Evolutionary conservation across 2,888 invertebrate species (phyloP), one percentile per base, ranked within the genome.

Genomic region (Peribatodes rhomboidaria): DNA sequence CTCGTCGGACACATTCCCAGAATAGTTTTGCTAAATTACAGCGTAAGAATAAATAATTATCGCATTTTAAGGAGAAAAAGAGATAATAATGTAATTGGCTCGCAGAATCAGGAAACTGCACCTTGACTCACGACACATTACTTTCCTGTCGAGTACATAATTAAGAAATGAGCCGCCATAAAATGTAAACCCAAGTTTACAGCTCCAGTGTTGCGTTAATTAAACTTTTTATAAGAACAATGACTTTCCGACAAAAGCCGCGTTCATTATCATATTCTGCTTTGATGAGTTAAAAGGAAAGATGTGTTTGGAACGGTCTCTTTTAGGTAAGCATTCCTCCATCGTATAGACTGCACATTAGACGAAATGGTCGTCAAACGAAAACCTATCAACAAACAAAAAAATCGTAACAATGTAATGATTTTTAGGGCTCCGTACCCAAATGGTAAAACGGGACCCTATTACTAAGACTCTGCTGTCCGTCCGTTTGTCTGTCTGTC

Each of bases 231-330:
- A 67, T 68, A 81, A 79, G 80, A 86, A 87, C 85, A 86, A 88
- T 85, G 80, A 76, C 76, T 85, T 80, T 81, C 79, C 81, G 78
- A 83, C 84, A 79, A 76, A 78, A 80, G 78, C 74, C 74, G 76
- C 74, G 79, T 81, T 85, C 85, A 89, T 90, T 90, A 88, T 75
- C 85, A 87, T 85, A 85, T 80, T 82, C 75, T 22, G 16, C 50
- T 16, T 33, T 46, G 42, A 42, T 44, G 10, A 50, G 33, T 14
- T 13, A 52, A 44, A 42, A 9, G 7, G n/a, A 35, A 35, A 52
- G 62, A 62, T 56, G 50, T 37, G 44, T 46, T 53, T n/a, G n/a
- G n/a, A n/a, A n/a, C n/a, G n/a, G n/a, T n/a, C n/a, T n/a, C n/a
- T n/a, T n/a, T n/a, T n/a, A n/a, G n/a, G n/a, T n/a, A n/a, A n/a